Conservation (phyloP, 2,888 invertebrate species). For the Caenorhabditis zanzibari region DNA sequence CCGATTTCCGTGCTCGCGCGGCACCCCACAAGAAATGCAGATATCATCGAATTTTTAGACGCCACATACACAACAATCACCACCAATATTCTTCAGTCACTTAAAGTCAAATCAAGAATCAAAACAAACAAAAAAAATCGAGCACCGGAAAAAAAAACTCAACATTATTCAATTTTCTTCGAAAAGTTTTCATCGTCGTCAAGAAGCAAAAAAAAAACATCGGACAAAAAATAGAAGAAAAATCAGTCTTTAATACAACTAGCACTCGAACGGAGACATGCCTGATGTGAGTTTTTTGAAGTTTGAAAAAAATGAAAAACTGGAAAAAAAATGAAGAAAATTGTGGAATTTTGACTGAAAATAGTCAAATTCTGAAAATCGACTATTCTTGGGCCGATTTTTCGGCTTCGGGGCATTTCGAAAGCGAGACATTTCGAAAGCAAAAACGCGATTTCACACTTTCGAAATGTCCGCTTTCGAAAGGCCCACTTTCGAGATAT, state of each 20-base stretch:
- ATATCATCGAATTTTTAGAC: constrained; percentile 50
- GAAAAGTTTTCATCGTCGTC: neutral
- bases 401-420: too few species aligned
- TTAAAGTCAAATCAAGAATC: constrained; percentile 2
- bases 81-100: neutral
- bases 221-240: constrained; percentile 4
- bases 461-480: too few species aligned
- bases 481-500: too few species aligned
- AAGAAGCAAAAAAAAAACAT: neutral
- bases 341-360: neutral
- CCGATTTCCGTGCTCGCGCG: constrained; percentile 36
- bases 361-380: neutral
- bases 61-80: neutral
- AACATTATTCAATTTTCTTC: too few species aligned
- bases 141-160: neutral
- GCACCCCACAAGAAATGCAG: constrained; percentile 37
- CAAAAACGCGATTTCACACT: too few species aligned
- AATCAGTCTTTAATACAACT: neutral
- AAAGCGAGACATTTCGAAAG: too few species aligned
- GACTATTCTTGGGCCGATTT: too few species aligned
- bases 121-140: neutral
- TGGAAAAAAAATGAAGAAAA: neutral
- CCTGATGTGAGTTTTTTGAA: constrained; percentile 58
- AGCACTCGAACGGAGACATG: constrained; percentile 18
- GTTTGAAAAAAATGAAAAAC: neutral